Evolutionary conservation across 2,113 vertebrate species (phyloP).

Genomic region (Grus americana): DNA sequence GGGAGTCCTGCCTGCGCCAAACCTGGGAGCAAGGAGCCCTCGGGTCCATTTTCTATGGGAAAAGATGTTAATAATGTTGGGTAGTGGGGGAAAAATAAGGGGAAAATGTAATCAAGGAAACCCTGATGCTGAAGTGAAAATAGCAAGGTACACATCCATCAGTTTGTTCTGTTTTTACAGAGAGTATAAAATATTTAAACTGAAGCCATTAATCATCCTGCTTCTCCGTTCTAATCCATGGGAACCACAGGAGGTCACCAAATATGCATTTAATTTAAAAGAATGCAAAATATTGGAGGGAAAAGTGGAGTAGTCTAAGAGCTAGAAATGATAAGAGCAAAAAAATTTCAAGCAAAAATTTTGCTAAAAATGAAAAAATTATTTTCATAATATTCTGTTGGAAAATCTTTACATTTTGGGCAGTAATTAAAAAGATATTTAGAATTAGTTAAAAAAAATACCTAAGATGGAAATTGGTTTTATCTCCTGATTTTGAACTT

Average conservation of each 20-base stretch:
- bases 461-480: background rate
- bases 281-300: slow-evolving; percentile 42
- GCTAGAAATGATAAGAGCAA: background rate
- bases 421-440: background rate
- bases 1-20: background rate
- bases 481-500: background rate
- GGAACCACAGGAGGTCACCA: slow-evolving; percentile 70
- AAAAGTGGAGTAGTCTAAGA: background rate
- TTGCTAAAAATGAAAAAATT: background rate
- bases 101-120: slow-evolving; percentile 34
- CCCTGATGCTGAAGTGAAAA: slow-evolving; percentile 2
- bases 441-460: background rate
- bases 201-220: slow-evolving; percentile 57
- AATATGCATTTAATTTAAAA: slow-evolving; percentile 64
- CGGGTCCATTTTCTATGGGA: background rate
- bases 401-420: background rate
- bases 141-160: slow-evolving; percentile 50
- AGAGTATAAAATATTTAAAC: slow-evolving; percentile 68
- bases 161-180: slow-evolving; percentile 59
- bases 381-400: background rate
- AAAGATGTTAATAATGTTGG: background rate
- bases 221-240: slow-evolving; percentile 54
- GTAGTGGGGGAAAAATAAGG: background rate
- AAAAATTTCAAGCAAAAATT: background rate
- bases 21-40: background rate